Conservation (phyloP, 2,113 vertebrate species). For the Clupea harengus region DNA sequence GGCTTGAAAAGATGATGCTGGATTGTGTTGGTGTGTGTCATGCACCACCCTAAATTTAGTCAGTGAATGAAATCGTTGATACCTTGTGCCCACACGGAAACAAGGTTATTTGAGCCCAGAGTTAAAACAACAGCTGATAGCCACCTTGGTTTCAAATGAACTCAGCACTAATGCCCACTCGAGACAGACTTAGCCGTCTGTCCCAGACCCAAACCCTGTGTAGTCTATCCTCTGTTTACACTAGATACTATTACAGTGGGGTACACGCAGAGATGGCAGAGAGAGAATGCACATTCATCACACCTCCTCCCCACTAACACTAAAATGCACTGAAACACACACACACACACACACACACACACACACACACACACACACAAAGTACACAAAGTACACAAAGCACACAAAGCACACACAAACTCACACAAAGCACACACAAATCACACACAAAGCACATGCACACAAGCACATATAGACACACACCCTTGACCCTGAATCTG, state of each 20-base stretch:
- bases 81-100: neutral
- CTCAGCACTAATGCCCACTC: slow-evolving; percentile 7
- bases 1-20: neutral
- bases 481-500: neutral
- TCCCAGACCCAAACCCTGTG: neutral
- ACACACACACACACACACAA: neutral
- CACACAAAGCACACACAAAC: neutral
- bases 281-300: neutral
- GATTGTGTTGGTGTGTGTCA: neutral
- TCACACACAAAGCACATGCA: neutral
- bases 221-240: neutral
- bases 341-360: neutral
- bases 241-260: neutral
- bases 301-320: neutral
- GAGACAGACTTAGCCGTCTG: neutral
- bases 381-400: neutral
- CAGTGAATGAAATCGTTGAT: neutral
- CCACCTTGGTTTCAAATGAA: slow-evolving; percentile 10
- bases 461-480: neutral
- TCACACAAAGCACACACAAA: neutral
- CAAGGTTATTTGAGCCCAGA: neutral
- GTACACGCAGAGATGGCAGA: neutral
- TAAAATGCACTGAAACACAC: neutral
- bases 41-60: neutral
- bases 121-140: neutral